Evolutionary conservation across 2,113 vertebrate species (phyloP), one percentile per base, ranked within the genome.

Genomic region (Jaculus jaculus): DNA sequence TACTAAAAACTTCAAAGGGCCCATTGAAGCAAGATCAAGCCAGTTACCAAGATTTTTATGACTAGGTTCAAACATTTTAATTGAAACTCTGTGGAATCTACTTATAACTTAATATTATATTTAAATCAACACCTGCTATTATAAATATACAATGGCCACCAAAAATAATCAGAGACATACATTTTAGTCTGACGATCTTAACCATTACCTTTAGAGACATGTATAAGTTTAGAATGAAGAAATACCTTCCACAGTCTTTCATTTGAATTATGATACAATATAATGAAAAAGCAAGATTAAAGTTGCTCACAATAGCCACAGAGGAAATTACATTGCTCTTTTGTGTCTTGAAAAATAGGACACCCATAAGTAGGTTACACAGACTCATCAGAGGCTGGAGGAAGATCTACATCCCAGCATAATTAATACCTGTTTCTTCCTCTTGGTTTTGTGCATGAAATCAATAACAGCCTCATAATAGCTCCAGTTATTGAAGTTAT

Each of bases 341-440:
- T 84, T 97, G 42, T 82, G 92, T 94, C 84, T 63, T 93, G 84
- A 92, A 95, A 98, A 98, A 95, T 91, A 98, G 95, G 97, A 96
- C 97, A 97, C 93, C 78, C 42, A 11, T 95, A 98, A 98, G 92
- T 97, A 98, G 97, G 98, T 97, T 96, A 98, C 47, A 92, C 94
- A 96, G 86, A 72, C 74, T 96, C 96, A 78, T 89, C 3, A 7
- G 72, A 39, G 58, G 16, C 21, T 17, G 30, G 47, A n/a, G 51
- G 15, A n/a, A 51, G 68, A 92, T 30, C 39, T 74, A 58, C 21
- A 82, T 95, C 60, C 82, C n/a, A 74, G n/a, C 28, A 87, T 10
- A 28, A 65, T 58, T 78, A 81, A 71, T 66, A 79, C 32, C 61
- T 58, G 60, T 65, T 71, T 92, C 63, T 42, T 86, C 90, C 37